These are phyloP conservation scores for Metridium senile DNA, from an alignment of 92 coral and sea anemone genomes.

Conservation along the genomic window DNA sequence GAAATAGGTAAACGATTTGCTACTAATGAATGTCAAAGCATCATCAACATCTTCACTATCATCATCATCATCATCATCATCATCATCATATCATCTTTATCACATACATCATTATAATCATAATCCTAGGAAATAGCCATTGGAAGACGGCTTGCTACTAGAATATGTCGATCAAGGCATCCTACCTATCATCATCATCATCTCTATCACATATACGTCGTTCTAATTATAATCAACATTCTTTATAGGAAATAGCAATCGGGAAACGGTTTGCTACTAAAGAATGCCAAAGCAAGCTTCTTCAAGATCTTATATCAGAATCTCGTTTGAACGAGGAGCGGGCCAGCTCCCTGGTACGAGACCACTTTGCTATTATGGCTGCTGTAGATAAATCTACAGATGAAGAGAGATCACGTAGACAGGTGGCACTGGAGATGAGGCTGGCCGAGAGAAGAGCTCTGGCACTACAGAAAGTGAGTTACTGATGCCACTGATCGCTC, in stretches of 20 bases:
- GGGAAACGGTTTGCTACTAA: slow-evolving; percentile 82
- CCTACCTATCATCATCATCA: too few relatives aligned
- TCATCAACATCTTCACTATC: too few relatives aligned
- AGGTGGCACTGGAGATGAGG: slow-evolving; percentile 93
- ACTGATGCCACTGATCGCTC: background rate
- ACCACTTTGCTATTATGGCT: slow-evolving; percentile 83
- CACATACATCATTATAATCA: too few relatives aligned
- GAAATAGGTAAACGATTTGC: too few relatives aligned
- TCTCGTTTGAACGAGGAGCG: slow-evolving; percentile 78
- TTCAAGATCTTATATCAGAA: slow-evolving; percentile 77
- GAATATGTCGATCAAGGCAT: too few relatives aligned
- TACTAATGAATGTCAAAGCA: too few relatives aligned
- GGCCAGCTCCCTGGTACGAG: slow-evolving; percentile 66
- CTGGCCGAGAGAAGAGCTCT: slow-evolving; percentile 87
- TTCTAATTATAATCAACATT: background rate
- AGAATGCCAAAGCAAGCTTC: slow-evolving; percentile 79
- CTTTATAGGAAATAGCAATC: slow-evolving; percentile 80
- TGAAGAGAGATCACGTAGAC: slow-evolving; percentile 86
- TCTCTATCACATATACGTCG: too few relatives aligned
- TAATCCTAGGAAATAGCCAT: too few relatives aligned
- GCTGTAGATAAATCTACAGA: slow-evolving; percentile 87
- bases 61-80: too few relatives aligned
- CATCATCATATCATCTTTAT: too few relatives aligned
- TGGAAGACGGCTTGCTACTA: too few relatives aligned
- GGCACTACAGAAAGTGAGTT: slow-evolving; percentile 71